Base-by-base conservation (phyloP, 1,140 invertebrate species). In the Drosophila subpulchrella region DNA sequence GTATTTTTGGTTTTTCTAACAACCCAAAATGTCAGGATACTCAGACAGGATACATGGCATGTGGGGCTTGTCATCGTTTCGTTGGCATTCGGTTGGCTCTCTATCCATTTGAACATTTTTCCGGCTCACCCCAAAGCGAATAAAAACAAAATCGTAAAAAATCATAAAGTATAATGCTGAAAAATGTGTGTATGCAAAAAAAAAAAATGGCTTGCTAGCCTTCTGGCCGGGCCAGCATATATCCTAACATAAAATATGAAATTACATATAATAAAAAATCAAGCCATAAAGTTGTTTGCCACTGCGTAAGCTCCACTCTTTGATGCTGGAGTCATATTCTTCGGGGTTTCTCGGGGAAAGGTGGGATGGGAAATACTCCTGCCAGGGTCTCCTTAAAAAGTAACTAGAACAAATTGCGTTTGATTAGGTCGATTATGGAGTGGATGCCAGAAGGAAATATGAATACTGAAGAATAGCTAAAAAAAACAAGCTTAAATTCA, bases 201-300 rank as follows among this genome's bases (percentile, higher is more conserved):
- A 67, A 67, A 77, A 56, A 70, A 86, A 70, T 68, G 75, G 62
- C 75, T 72, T 78, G 78, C 72, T 56, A 66, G 81, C 78, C 75
- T 38, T 53, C 68, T 74, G 74, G 77, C 60, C 71, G 53, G 27
- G 59, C 71, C 36, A 32, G 46, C 42, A 74, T 59, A 67, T 62
- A 67, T 44, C 50, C 68, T 24, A 59, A 76, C 83, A 88, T 82
- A 85, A 78, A 79, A 82, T 78, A 80, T 88, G 20, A 88, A 79
- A 88, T 88, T 82, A 79, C 83, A 79, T 85, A 88, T 59, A 79
- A 88, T 79, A 86, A 88, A 88, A 83, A 83, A 86, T 78, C 76
- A 75, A 88, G 84, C 72, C 83, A 88, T 88, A 88, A 88, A 88
- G 62, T 73, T 81, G 46, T 59, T 78, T 55, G 47, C 51, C 65